Evolutionary conservation across 1,140 invertebrate genomes (phyloP).

Genomic region (Adelges cooleyi): DNA sequence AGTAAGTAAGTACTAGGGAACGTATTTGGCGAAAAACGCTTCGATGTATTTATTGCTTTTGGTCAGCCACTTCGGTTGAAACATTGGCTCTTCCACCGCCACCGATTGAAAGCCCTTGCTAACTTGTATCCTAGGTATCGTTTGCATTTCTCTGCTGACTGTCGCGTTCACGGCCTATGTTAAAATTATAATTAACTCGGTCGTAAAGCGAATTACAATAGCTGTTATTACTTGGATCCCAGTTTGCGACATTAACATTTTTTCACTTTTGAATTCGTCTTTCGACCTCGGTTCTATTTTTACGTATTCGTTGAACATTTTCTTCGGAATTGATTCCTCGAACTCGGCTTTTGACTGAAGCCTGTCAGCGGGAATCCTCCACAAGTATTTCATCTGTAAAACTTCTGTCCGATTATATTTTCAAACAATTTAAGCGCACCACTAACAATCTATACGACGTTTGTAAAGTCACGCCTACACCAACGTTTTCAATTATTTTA

Average conservation of each 20-base stretch:
- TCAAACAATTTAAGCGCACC: too few species aligned
- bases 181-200: background rate
- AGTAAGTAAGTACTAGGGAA: conserved; percentile 19
- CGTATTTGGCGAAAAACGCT: conserved; percentile 4
- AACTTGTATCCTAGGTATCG: background rate
- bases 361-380: background rate
- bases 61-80: background rate
- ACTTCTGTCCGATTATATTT: background rate
- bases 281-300: conserved; percentile 11
- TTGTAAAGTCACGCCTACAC: too few species aligned
- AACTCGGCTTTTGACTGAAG: background rate
- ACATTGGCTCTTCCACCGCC: background rate
- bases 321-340: background rate
- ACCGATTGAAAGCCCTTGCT: conserved; percentile 13
- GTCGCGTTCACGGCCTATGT: background rate
- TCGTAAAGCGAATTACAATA: too few species aligned
- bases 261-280: background rate
- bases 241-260: background rate
- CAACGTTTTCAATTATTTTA: too few species aligned
- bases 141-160: background rate
- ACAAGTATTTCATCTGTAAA: conserved; percentile 6
- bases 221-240: conserved; percentile 17
- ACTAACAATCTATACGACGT: too few species aligned
- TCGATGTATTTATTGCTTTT: background rate
- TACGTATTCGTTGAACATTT: background rate